Conservation (phyloP, 1,140 invertebrate species). For the Neodiprion fabricii region DNA sequence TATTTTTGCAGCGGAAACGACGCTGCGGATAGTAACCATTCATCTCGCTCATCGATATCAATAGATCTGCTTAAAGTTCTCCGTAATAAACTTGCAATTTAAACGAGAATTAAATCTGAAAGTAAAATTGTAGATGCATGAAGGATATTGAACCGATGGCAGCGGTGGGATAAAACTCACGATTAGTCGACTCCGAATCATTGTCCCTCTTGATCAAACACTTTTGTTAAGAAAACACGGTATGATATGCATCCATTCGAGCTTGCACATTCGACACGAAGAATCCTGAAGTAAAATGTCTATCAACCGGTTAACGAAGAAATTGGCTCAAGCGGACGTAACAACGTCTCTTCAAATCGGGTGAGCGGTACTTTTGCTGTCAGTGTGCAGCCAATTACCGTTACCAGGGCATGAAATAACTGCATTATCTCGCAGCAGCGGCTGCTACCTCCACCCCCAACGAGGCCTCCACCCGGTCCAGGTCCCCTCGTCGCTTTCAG, state of each 20-base stretch:
- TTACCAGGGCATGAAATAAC: conserved; percentile 58
- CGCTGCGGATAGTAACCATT: not conserved
- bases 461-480: conserved; percentile 10
- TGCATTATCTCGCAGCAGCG: conserved; percentile 57
- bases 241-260: no score
- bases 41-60: not conserved
- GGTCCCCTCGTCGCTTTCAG: conserved; percentile 1
- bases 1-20: not conserved
- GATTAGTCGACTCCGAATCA: no score
- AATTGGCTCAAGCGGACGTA: conserved; percentile 52
- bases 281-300: not conserved
- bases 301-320: conserved; percentile 53
- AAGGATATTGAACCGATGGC: no score
- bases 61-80: not conserved
- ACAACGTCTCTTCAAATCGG: conserved; percentile 47
- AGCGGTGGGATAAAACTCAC: no score
- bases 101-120: no score
- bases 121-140: no score
- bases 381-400: conserved; percentile 58
- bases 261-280: not conserved
- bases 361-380: conserved; percentile 42
- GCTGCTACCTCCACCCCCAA: conserved; percentile 36
- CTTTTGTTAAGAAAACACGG: no score
- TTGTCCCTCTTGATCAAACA: no score
- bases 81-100: not conserved